Base-by-base conservation (phyloP, 2,888 invertebrate species). In the Rhagium mordax region DNA sequence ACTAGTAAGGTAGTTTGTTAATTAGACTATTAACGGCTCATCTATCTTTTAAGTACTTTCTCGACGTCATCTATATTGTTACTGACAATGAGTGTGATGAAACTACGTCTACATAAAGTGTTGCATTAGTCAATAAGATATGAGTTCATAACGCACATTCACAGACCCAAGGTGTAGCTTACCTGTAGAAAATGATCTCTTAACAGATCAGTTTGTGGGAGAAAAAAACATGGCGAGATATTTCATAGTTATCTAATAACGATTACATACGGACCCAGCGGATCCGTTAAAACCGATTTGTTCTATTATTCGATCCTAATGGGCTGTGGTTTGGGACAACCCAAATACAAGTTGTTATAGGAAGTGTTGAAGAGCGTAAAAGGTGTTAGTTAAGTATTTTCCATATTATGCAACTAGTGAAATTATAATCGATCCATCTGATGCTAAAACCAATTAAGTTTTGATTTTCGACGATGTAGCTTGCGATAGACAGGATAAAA, bases 401-500 rank as follows among this genome's bases (percentile, higher is more conserved):
- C 16, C 74, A 24, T 78, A 55, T 62, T n/a, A n/a, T n/a, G 47
- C 24, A 59, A 27, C 64, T 51, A 77, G 62, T 27, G 72, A 68
- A 15, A 47, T 60, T 47, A 68, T 77, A 16, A 68, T 74, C 15
- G 71, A 62, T 53, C 77, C 71, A 2, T 70, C 62, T 15, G 64
- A 68, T 27, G 69, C 72, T 57, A 70, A 70, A 69, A 3, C 33
- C 8, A 74, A 72, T 48, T 72, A 68, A 18, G 47, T 76, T 20
- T 71, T 76, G 64, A 74, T 74, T 48, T 76, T 74, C 24, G 76
- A 76, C 64, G 71, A 76, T 48, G 68, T 76, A n/a, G n/a, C n/a
- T 33, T 74, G 70, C 64, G 71, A 74, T 27, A 72, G 70, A 51
- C 74, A 74, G 15, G 27, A 76, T 57, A 57, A 24, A 47, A 72